Conservation (phyloP, 2,113 vertebrate genomes). For the Lophotis ruficrista region DNA sequence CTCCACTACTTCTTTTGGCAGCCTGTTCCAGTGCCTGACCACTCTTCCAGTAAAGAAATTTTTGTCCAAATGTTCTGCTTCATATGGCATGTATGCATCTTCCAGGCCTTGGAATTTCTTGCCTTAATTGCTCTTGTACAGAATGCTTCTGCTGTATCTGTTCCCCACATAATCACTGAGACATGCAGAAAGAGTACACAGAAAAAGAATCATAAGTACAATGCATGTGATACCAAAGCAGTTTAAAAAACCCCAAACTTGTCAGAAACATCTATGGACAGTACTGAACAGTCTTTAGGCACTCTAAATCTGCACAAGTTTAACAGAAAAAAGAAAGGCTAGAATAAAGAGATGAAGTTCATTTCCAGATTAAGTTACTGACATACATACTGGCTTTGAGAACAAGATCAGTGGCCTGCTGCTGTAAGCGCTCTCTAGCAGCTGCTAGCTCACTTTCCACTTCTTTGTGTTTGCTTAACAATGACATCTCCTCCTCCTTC, state of each 20-base stretch:
- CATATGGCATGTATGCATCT: fast-evolving
- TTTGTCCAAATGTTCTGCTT: neutral
- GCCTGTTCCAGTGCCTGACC: no score
- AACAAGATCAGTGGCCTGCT: conserved; percentile 95
- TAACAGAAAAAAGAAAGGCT: neutral
- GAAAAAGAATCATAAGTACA: neutral
- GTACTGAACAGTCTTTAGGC: neutral
- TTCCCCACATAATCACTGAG: neutral
- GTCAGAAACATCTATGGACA: neutral
- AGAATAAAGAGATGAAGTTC: neutral
- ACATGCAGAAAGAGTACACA: neutral
- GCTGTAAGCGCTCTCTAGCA: conserved; percentile 90
- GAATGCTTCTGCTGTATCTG: neutral
- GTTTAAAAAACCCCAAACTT: neutral
- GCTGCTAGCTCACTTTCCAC: conserved; percentile 94
- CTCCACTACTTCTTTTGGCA: no score
- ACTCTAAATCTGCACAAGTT: neutral
- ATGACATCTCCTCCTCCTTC: conserved; percentile 92
- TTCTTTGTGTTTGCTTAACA: conserved; percentile 94
- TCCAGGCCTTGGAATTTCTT: neutral
- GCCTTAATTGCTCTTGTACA: neutral
- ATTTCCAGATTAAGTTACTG: conserved; percentile 20
- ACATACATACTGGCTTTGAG: conserved; percentile 95
- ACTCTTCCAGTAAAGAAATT: no score
- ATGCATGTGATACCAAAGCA: fast-evolving